Evolutionary conservation across 2,797 vertebrate species (phyloP).

Genomic region (Margarornis squamiger): DNA sequence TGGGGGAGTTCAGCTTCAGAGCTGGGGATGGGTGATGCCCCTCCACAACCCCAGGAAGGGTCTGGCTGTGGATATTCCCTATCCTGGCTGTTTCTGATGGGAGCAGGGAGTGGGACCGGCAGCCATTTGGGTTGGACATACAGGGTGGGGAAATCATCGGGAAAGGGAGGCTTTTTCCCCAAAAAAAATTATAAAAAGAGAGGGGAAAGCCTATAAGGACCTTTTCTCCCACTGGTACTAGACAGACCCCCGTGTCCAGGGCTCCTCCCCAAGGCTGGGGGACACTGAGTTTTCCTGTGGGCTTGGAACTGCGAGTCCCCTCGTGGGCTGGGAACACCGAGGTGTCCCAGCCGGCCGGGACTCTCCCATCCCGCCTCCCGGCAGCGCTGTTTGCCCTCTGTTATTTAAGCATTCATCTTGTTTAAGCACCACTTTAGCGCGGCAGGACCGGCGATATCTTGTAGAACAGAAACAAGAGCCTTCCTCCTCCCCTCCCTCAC

Average conservation of each 20-base stretch:
- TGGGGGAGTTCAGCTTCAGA: background rate
- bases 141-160: fast-evolving
- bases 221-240: background rate
- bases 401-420: conserved; percentile 44
- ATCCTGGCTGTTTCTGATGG: background rate
- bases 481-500: conserved; percentile 10
- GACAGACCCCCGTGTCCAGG: background rate
- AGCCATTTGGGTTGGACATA: fast-evolving
- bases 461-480: background rate
- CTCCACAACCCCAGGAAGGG: fast-evolving
- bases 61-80: background rate
- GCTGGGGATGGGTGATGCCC: background rate
- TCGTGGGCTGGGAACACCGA: fast-evolving
- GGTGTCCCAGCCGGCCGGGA: background rate
- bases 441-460: background rate
- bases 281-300: too few species aligned
- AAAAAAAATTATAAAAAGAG: background rate
- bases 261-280: background rate
- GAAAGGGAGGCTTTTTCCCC: background rate
- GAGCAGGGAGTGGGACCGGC: background rate
- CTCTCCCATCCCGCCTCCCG: background rate
- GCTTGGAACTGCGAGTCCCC: background rate
- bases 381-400: background rate
- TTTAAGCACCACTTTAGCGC: background rate
- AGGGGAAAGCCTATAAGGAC: background rate